phyloP scores from a whole-genome alignment of 1,140 invertebrate genomes.

The Telenomus remus region DNA sequence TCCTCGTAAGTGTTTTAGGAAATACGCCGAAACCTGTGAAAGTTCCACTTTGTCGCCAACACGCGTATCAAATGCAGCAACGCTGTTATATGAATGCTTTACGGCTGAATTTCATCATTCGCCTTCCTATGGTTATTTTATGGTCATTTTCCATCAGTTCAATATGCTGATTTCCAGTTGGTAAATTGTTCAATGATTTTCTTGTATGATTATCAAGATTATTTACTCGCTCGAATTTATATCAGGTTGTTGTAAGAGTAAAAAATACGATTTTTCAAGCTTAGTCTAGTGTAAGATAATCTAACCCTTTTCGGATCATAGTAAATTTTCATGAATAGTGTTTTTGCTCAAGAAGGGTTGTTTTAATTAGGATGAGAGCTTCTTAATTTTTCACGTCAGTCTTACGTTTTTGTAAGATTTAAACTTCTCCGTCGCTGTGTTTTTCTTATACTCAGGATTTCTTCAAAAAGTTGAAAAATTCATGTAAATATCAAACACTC shows the following conservation, averaged over 20 bases:
- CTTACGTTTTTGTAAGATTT: conserved; percentile 22
- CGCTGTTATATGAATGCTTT: conserved; percentile 13
- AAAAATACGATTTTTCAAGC: conserved; percentile 24
- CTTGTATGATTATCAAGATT: no score
- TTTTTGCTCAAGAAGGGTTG: conserved; percentile 24
- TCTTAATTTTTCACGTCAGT: conserved; percentile 26
- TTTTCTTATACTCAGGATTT: conserved; percentile 18
- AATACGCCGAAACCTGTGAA: conserved; percentile 35
- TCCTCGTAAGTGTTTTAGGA: conserved; percentile 39
- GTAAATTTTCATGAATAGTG: conserved; percentile 20
- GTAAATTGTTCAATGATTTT: no score
- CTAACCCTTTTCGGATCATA: conserved; percentile 20
- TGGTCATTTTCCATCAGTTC: no score
- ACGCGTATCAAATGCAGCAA: conserved; percentile 24
- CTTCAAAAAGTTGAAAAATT: background rate
- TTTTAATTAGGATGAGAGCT: conserved; percentile 46
- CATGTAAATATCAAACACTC: no score
- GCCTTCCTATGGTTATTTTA: background rate
- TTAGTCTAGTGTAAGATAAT: conserved; percentile 33
- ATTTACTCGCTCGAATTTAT: background rate
- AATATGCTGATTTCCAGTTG: no score
- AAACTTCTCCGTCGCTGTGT: conserved; percentile 25
- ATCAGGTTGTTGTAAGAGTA: background rate
- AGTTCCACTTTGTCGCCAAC: conserved; percentile 51
- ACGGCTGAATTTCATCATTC: background rate